Evolutionary conservation across 2,888 invertebrate genomes (phyloP).

Genomic region (Drosophila anomelani): DNA sequence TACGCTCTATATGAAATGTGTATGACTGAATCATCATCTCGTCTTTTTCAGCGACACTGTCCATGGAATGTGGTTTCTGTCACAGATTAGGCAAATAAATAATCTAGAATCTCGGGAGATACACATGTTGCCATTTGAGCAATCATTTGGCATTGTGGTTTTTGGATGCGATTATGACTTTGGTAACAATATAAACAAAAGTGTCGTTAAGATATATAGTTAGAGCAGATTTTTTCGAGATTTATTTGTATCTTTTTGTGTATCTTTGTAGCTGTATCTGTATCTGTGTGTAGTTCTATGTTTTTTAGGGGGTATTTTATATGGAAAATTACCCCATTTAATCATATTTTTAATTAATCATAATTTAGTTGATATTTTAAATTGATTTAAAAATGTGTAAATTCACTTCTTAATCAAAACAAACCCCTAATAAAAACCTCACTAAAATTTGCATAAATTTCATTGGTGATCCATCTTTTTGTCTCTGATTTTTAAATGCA

Average conservation of each 20-base stretch:
- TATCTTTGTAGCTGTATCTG: no score
- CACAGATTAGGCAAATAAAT: constrained; percentile 12
- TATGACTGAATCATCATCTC: constrained; percentile 22
- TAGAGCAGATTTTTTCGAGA: not conserved
- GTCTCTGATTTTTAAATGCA: not conserved
- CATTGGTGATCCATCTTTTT: not conserved
- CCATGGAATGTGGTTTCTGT: constrained; percentile 34
- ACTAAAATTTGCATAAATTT: not conserved
- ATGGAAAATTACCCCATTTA: no score
- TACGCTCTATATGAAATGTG: not conserved
- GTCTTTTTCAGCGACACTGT: constrained; percentile 8
- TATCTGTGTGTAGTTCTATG: not conserved
- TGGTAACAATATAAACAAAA: constrained; percentile 5
- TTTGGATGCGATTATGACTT: constrained; percentile 8
- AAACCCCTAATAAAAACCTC: not conserved
- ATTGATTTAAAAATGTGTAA: no score
- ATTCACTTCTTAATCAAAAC: not conserved
- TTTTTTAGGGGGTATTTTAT: not conserved
- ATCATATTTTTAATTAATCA: no score
- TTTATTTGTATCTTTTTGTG: not conserved
- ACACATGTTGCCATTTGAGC: constrained; percentile 25
- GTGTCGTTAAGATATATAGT: not conserved
- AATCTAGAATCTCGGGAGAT: constrained; percentile 5
- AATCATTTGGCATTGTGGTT: constrained; percentile 29
- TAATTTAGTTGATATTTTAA: no score